phyloP scores from a whole-genome alignment of 35 echinoderm and acorn worm species.

The Hemicentrotus pulcherrimus region DNA sequence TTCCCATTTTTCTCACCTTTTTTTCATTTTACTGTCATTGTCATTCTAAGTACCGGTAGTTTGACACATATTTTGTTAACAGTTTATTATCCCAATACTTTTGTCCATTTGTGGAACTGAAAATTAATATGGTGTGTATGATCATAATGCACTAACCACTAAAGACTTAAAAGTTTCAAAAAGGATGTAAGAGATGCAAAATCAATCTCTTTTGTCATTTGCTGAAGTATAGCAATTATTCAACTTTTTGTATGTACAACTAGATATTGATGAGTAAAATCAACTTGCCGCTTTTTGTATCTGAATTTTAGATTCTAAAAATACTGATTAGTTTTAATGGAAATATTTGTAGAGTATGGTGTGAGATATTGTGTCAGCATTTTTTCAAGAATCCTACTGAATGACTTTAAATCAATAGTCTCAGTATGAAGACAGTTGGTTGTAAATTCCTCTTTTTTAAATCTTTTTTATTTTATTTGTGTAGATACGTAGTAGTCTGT shows the following conservation, averaged over 20 bases:
- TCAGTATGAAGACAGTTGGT: not conserved
- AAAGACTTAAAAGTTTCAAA: not conserved
- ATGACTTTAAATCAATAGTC: not conserved
- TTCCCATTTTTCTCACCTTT: not conserved
- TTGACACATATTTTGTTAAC: too few species aligned
- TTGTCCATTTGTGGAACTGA: too few species aligned
- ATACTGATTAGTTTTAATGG: not conserved
- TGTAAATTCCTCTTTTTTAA: not conserved
- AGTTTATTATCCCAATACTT: too few species aligned
- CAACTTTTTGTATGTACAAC: not conserved
- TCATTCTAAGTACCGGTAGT: too few species aligned
- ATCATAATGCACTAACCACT: not conserved
- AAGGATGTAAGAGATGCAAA: not conserved
- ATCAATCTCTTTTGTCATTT: not conserved
- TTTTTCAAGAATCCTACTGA: not conserved
- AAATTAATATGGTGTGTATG: too few species aligned
- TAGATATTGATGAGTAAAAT: not conserved
- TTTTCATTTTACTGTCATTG: too few species aligned
- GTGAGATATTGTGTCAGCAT: not conserved
- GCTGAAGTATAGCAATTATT: not conserved
- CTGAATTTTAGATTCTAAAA: not conserved
- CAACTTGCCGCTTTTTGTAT: constrained; percentile 37
- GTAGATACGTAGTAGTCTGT: constrained; percentile 35
- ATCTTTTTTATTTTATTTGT: constrained; percentile 19
- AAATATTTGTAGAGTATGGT: constrained; percentile 10